Conservation (phyloP, 2,888 invertebrate species). For the Caenorhabditis auriculariae region DNA sequence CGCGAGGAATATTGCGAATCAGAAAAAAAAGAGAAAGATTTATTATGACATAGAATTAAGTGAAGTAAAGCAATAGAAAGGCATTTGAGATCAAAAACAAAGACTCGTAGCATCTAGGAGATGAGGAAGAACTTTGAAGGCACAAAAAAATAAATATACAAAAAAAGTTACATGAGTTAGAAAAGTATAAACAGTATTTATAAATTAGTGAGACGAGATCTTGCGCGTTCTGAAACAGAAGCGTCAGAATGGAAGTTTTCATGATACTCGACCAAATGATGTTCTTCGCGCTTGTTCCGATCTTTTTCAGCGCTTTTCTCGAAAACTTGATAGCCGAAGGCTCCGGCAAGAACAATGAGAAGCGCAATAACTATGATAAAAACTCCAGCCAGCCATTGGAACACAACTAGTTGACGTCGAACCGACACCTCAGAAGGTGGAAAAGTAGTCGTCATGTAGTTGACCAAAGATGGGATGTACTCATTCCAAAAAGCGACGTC, state of each 20-base stretch:
- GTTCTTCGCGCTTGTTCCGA: conserved; percentile 8
- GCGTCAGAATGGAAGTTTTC: conserved; percentile 5
- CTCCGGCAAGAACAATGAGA: conserved; percentile 42
- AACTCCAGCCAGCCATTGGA: conserved; percentile 45
- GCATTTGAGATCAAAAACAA: conserved; percentile 14
- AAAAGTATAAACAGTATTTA: conserved; percentile 13
- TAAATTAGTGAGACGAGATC: conserved; percentile 19
- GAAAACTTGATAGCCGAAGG: conserved; percentile 44
- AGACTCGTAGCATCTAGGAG: neutral
- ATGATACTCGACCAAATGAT: conserved; percentile 26
- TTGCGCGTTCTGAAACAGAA: conserved; percentile 13
- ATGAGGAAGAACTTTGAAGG: neutral
- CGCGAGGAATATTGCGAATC: neutral
- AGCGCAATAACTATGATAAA: conserved; percentile 45
- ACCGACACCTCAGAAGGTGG: conserved; percentile 56
- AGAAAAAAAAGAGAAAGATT: conserved; percentile 3
- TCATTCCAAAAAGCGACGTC: conserved; percentile 62
- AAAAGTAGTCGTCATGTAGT: conserved; percentile 63
- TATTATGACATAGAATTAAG: neutral
- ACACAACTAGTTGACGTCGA: conserved; percentile 44
- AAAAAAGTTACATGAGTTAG: conserved; percentile 1
- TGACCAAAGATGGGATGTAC: conserved; percentile 60
- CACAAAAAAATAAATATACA: conserved; percentile 4
- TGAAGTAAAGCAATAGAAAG: conserved; percentile 14
- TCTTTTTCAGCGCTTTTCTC: conserved; percentile 14